A percentile compares a stretch with the other conserved stretches of the same genome.
Evolutionary conservation across 2,888 invertebrate species (phyloP).

Genomic region (Calameuta idolon): DNA sequence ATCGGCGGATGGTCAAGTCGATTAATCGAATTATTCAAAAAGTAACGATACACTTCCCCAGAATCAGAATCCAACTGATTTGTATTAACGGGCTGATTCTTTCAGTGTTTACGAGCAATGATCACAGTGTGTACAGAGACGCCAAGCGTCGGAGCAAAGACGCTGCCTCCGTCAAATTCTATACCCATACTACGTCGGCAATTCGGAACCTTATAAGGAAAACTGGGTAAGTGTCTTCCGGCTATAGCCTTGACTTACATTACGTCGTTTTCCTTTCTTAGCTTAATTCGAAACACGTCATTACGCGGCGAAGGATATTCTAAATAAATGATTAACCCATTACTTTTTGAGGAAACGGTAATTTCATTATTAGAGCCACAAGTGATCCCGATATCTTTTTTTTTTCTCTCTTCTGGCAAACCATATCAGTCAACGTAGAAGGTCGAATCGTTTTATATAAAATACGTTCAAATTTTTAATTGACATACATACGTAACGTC

Average conservation of each 20-base stretch:
- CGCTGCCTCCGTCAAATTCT: background rate
- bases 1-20: background rate
- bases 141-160: background rate
- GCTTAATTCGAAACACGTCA: background rate
- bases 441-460: background rate
- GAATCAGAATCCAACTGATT: background rate
- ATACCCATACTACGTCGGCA: background rate
- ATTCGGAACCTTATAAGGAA: slow-evolving; percentile 58
- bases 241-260: slow-evolving; percentile 57
- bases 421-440: background rate
- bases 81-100: background rate
- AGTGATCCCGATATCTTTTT: background rate
- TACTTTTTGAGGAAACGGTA: background rate
- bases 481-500: background rate
- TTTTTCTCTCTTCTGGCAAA: background rate
- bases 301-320: slow-evolving; percentile 5
- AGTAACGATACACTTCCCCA: background rate
- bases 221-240: slow-evolving; percentile 59
- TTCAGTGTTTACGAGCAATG: background rate
- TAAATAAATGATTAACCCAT: background rate
- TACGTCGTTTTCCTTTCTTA: slow-evolving; percentile 15
- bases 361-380: background rate
- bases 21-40: background rate
- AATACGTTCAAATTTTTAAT: background rate
- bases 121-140: background rate